Evolutionary conservation across 2,113 vertebrate species (phyloP).

Genomic region (Chaetorhynchus papuensis): DNA sequence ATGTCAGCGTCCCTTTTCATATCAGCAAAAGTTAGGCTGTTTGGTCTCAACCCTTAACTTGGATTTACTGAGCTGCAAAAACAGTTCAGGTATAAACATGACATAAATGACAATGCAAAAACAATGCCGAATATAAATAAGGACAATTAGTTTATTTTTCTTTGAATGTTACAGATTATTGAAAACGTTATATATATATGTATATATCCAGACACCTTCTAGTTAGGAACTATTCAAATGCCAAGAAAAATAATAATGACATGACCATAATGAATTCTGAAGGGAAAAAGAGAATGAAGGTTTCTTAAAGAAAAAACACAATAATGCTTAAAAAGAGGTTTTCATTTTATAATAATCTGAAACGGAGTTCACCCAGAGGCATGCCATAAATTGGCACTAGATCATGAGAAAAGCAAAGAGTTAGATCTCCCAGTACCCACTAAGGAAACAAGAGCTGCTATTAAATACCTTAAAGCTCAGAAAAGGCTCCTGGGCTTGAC

Average conservation of each 20-base stretch:
- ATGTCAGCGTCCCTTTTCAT: neutral
- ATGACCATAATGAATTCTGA: neutral
- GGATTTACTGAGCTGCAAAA: neutral
- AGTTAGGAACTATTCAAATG: neutral
- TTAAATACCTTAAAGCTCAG: slow-evolving; percentile 16
- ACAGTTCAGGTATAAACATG: neutral
- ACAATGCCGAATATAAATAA: neutral
- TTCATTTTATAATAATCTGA: neutral
- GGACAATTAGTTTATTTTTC: neutral
- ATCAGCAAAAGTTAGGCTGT: neutral
- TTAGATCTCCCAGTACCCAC: neutral
- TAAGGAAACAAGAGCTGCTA: neutral
- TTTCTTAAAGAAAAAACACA: neutral
- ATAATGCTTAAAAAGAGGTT: neutral
- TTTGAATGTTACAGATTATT: neutral
- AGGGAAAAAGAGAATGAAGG: neutral
- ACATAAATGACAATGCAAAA: neutral
- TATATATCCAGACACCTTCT: neutral
- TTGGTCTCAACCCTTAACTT: neutral
- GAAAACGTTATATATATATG: neutral
- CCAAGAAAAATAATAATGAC: neutral
- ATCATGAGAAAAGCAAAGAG: slow-evolving; percentile 21
- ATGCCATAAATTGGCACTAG: neutral
- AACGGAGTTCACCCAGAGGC: neutral
- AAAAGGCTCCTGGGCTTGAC: neutral